Evolutionary conservation across 2,113 vertebrate species (phyloP).

Genomic region (Vidua macroura): DNA sequence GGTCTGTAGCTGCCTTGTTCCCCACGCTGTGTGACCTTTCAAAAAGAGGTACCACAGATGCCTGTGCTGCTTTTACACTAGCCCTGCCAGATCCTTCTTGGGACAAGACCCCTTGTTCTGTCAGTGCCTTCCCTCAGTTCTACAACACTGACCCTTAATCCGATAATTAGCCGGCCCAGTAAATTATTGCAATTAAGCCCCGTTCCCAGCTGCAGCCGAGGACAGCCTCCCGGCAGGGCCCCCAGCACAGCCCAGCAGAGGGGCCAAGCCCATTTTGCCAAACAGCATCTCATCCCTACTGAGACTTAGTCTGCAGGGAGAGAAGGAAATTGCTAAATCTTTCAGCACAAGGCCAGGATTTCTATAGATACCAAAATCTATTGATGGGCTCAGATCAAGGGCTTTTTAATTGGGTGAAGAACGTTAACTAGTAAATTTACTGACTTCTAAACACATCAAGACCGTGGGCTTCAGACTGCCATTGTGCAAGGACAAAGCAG

Average conservation of each 20-base stretch:
- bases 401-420: constrained; percentile 52
- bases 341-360: constrained; percentile 4
- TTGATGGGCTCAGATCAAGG: constrained; percentile 15
- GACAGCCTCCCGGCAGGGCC: neutral
- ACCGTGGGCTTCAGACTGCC: constrained; percentile 10
- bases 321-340: constrained; percentile 4
- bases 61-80: neutral
- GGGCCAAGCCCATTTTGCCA: neutral
- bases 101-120: neutral
- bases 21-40: neutral
- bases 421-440: constrained; percentile 50
- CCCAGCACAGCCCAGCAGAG: neutral
- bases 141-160: neutral
- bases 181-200: constrained; percentile 57
- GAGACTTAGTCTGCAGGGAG: neutral
- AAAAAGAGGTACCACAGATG: neutral
- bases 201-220: neutral
- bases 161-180: neutral
- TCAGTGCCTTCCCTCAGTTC: neutral
- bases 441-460: constrained; percentile 34
- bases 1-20: neutral
- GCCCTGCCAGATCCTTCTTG: neutral
- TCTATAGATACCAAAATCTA: constrained; percentile 19
- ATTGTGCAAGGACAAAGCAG: constrained; percentile 18
- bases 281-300: neutral